phyloP scores from a whole-genome alignment of 2,113 vertebrate species.

The Syngnathus typhle region DNA sequence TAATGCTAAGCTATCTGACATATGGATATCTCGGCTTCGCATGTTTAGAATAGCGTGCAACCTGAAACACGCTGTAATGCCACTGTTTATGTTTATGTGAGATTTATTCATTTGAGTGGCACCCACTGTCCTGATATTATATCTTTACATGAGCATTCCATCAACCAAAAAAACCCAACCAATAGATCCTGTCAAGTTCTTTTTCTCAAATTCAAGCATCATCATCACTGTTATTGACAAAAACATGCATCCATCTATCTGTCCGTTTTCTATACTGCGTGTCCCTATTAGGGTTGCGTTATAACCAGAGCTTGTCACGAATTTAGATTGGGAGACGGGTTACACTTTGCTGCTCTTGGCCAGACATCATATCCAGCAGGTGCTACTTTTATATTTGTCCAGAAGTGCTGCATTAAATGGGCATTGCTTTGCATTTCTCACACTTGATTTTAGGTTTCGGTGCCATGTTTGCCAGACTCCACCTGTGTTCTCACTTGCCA shows the following conservation, averaged over 20 bases:
- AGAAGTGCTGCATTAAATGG: neutral
- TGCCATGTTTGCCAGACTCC: constrained; percentile 62
- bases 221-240: neutral
- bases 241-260: too few species aligned
- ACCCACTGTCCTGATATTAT: neutral
- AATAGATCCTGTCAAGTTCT: constrained; percentile 17
- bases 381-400: neutral
- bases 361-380: too few species aligned
- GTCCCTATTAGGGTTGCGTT: neutral
- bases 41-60: neutral
- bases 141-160: neutral
- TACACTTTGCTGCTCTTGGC: too few species aligned
- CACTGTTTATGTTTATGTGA: neutral
- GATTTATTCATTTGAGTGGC: neutral
- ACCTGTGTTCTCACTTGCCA: constrained; percentile 42
- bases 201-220: constrained; percentile 16
- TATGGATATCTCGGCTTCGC: neutral
- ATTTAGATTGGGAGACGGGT: neutral
- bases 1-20: constrained; percentile 45
- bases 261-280: too few species aligned
- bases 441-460: constrained; percentile 21
- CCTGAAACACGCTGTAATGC: neutral
- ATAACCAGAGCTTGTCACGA: neutral
- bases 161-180: neutral
- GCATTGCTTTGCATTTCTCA: constrained; percentile 17